These are phyloP conservation scores for Theonella swinhoei DNA, from an alignment of 37 sponge, comb jelly and placozoan species.

Conservation along the genomic window DNA sequence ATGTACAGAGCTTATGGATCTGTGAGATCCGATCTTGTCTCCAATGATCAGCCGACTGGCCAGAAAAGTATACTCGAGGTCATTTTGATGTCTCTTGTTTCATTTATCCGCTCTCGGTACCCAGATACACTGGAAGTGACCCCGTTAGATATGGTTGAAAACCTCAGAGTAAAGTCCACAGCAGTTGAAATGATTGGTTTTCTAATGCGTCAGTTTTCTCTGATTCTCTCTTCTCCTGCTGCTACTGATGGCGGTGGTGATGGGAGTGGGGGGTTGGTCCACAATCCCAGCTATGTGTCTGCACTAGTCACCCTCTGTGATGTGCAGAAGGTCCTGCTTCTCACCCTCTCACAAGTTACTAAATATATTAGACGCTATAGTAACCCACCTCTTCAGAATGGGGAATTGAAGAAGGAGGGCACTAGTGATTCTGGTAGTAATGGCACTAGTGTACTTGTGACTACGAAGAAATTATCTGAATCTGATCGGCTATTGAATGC, in stretches of 20 bases:
- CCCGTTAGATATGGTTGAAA: conserved; percentile 1
- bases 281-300: conserved; percentile 38
- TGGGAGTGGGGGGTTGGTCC: not conserved
- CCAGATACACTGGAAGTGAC: conserved; percentile 27
- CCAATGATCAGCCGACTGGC: not conserved
- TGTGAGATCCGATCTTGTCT: not conserved
- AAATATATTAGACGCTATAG: not conserved
- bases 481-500: not conserved
- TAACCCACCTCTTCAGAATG: not conserved
- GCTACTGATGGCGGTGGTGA: not conserved
- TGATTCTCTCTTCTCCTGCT: not conserved
- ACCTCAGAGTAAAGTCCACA: conserved; percentile 24
- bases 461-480: too few species aligned
- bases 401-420: not conserved
- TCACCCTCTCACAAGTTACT: conserved; percentile 3
- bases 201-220: conserved; percentile 21
- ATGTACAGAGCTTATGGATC: not conserved
- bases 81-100: conserved; percentile 14
- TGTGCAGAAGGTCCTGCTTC: conserved; percentile 42
- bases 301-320: conserved; percentile 68
- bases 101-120: conserved; percentile 38
- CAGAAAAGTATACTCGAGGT: conserved; percentile 55
- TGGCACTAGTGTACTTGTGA: too few species aligned
- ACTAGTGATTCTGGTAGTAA: too few species aligned
- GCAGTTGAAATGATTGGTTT: conserved; percentile 5